Evolutionary conservation across 2,797 vertebrate genomes (phyloP).

Genomic region (Myiotriccus ornatus): DNA sequence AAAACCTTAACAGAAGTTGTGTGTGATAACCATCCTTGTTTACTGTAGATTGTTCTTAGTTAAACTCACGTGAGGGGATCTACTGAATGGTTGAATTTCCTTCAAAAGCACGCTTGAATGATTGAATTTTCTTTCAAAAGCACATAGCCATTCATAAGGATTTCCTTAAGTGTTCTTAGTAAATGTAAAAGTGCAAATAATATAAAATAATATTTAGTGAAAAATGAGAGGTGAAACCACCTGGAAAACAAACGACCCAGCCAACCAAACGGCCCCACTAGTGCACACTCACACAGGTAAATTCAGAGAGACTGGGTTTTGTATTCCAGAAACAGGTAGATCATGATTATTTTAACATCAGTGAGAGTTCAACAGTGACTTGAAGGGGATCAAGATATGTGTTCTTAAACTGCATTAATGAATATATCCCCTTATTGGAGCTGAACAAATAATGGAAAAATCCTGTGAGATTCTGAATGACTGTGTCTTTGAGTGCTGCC

Average conservation of each 20-base stretch:
- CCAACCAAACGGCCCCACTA: background rate
- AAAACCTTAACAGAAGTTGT: background rate
- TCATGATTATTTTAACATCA: background rate
- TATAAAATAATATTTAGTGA: background rate
- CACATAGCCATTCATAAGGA: fast-evolving
- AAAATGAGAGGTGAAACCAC: background rate
- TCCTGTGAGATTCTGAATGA: background rate
- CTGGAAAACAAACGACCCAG: background rate
- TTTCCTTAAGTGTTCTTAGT: background rate
- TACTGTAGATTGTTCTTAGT: background rate
- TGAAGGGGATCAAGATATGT: background rate
- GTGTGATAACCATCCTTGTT: background rate
- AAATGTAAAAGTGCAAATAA: background rate
- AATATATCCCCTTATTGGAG: background rate
- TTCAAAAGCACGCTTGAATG: too few relatives aligned
- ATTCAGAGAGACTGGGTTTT: background rate
- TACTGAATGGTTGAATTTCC: too few relatives aligned
- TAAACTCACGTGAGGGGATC: background rate
- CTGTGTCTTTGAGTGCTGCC: background rate
- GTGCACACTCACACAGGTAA: background rate
- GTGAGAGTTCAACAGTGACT: background rate
- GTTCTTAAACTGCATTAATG: background rate
- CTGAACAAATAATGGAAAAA: background rate
- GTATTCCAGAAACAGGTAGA: background rate
- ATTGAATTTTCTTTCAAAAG: background rate